These are phyloP conservation scores for Serrognathus titanus DNA, from an alignment of 2,888 invertebrate genomes.

Conservation along the genomic window DNA sequence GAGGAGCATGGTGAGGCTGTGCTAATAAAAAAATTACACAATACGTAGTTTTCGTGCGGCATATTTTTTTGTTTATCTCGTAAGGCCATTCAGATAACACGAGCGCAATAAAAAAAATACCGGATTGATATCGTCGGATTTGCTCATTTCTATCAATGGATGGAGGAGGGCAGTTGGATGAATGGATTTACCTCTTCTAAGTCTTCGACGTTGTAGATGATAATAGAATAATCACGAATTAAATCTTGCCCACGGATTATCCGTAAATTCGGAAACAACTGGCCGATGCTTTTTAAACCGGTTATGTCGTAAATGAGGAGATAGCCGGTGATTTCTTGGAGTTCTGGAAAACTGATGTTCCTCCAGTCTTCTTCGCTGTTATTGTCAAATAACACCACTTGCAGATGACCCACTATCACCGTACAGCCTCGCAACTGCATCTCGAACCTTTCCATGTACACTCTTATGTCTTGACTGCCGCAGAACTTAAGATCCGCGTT, in stretches of 20 bases:
- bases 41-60: too few species aligned
- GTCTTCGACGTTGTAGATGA: slow-evolving; percentile 53
- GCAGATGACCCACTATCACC: slow-evolving; percentile 76
- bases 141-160: too few species aligned
- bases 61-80: too few species aligned
- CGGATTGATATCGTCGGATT: too few species aligned
- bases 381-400: slow-evolving; percentile 65
- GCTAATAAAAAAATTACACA: too few species aligned
- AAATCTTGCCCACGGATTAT: slow-evolving; percentile 77
- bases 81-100: too few species aligned
- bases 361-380: slow-evolving; percentile 27
- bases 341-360: slow-evolving; percentile 59
- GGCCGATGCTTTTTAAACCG: slow-evolving; percentile 62
- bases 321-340: slow-evolving; percentile 82
- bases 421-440: slow-evolving; percentile 59
- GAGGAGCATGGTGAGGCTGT: too few species aligned
- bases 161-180: too few species aligned
- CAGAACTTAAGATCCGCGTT: slow-evolving; percentile 49
- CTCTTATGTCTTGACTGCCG: slow-evolving; percentile 57
- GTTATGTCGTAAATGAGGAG: slow-evolving; percentile 70
- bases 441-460: slow-evolving; percentile 46
- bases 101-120: too few species aligned
- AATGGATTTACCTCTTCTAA: slow-evolving; percentile 10
- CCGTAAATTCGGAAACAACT: slow-evolving; percentile 79
- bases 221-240: slow-evolving; percentile 73